Evolutionary conservation across 1,140 invertebrate species (phyloP).

Genomic region (Hyles vespertilio): DNA sequence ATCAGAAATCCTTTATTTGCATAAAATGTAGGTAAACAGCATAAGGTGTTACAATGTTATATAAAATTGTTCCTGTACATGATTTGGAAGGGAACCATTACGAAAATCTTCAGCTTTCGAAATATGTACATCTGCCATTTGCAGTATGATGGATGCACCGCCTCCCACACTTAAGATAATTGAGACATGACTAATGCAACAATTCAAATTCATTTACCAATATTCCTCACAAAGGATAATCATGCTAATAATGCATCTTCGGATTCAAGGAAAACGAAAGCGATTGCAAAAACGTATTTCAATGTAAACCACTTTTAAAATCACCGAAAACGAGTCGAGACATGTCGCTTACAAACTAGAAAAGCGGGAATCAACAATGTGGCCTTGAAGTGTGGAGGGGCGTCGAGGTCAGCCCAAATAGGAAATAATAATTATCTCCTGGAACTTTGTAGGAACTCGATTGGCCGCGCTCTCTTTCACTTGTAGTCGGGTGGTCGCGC

Average conservation of each 20-base stretch:
- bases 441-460: conserved; percentile 21
- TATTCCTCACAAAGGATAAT: no score
- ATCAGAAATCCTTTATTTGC: no score
- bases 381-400: conserved; percentile 1
- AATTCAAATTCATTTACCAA: no score
- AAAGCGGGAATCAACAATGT: background rate
- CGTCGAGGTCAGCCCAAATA: conserved; percentile 14
- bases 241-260: conserved; percentile 4
- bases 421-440: conserved; percentile 23
- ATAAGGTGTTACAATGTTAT: no score
- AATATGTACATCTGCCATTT: no score
- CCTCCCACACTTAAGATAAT: no score
- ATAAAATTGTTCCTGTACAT: no score
- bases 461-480: conserved; percentile 24
- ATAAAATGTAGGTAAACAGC: no score
- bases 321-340: conserved; percentile 4
- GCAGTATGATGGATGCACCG: no score
- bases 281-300: conserved; percentile 10
- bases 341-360: conserved; percentile 8
- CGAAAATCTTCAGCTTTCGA: no score
- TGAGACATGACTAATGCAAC: no score
- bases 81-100: no score
- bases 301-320: conserved; percentile 23
- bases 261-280: conserved; percentile 10
- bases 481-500: conserved; percentile 3